These are phyloP conservation scores for Drosophila athabasca DNA, from an alignment of 1,140 invertebrate genomes.

Conservation along the genomic window DNA sequence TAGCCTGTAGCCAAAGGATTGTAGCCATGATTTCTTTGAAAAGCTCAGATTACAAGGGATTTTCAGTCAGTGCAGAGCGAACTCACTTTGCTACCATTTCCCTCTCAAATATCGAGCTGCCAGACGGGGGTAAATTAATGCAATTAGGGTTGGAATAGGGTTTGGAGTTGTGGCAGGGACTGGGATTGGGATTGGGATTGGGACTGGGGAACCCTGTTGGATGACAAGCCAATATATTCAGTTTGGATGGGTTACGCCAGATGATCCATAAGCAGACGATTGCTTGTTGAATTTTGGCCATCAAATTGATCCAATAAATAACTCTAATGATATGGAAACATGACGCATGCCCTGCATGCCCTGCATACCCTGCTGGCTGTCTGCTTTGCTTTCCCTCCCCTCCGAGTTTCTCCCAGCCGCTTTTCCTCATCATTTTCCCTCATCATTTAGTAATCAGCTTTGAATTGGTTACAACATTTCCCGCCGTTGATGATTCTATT, in stretches of 20 bases:
- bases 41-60: slow-evolving; percentile 72
- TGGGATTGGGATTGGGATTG: slow-evolving; percentile 5
- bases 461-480: slow-evolving; percentile 49
- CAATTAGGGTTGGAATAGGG: neutral
- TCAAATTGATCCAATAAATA: slow-evolving; percentile 37
- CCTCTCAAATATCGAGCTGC: slow-evolving; percentile 22
- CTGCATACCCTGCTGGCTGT: no score
- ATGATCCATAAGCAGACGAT: neutral
- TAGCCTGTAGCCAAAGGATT: slow-evolving; percentile 62
- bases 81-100: neutral
- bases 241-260: no score
- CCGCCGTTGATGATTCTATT: slow-evolving; percentile 63
- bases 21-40: slow-evolving; percentile 58
- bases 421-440: slow-evolving; percentile 22
- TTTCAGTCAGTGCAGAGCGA: slow-evolving; percentile 26
- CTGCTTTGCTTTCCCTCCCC: slow-evolving; percentile 19
- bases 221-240: slow-evolving; percentile 43
- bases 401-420: no score
- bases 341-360: slow-evolving; percentile 30
- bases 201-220: slow-evolving; percentile 1
- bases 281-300: slow-evolving; percentile 14
- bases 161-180: slow-evolving; percentile 28
- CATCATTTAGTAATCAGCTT: slow-evolving; percentile 54
- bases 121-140: neutral
- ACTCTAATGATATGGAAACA: slow-evolving; percentile 50